Evolutionary conservation across 1,140 invertebrate genomes (phyloP), one percentile per base, ranked within the genome.

Genomic region (Caenorhabditis remanei): DNA sequence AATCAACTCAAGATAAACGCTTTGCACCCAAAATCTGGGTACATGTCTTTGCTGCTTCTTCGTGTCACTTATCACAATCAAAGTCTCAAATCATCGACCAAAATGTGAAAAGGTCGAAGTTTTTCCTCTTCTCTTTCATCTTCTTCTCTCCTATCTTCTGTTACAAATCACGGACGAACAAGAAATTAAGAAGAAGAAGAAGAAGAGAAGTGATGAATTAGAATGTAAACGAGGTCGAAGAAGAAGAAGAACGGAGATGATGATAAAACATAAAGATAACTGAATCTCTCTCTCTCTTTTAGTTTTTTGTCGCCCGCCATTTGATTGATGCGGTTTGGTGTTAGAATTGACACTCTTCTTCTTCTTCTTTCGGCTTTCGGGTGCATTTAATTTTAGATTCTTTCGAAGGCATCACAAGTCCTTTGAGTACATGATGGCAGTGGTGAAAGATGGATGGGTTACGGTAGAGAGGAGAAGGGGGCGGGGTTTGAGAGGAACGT

Each of bases 281-380:
- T 14, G 58, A 63, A 63, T 24, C 61, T 65, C 61, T 40, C 61
- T 65, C 61, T 65, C 61, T 24, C 32, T 19, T 40, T 41, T n/a
- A 14, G 41, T 71, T 63, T 63, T 63, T 63, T 63, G 61, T 63
- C 61, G 61, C 65, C 40, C 41, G 11, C 65, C 14, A 16, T 71
- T 71, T 43, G 65, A 71, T 71, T 71, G 65, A 71, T 71, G 65
- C 65, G 40, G 65, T 71, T 71, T 71, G 40, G 65, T 46, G 65
- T 71, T 46, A 71, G 9, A 71, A 71, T 19, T 71, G 65, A 71
- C 65, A 71, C 65, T 67, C 19, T 61, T n/a, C 21, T 11, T 14
- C 11, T 21, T 63, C 61, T 32, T 13, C 24, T 21, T 13, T 4
- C 32, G 32, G n/a, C 7, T 8, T 43, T 71, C 41, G 65, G 65